Evolutionary conservation across 2,113 vertebrate genomes (phyloP), one percentile per base, ranked within the genome.

Genomic region (Dinomys branickii): DNA sequence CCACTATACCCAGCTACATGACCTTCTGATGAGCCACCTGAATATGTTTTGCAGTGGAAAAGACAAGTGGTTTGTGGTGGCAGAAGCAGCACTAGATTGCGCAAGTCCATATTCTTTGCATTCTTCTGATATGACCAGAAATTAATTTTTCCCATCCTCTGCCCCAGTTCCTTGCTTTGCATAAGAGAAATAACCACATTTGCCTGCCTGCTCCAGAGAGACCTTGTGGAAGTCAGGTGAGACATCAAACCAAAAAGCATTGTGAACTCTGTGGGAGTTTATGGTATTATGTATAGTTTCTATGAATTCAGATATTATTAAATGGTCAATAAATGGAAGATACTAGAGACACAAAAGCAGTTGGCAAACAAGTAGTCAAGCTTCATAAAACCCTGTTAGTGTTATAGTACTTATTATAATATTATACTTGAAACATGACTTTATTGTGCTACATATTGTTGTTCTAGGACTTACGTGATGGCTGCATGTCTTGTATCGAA

Each of bases 401-500:
- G 96, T 97, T 95, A 86, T 22, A 89, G 92, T 26, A 91, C 22
- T 44, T 33, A 47, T 3, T 12, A 28, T 38, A 77, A 65, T 12
- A 13, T 12, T 56, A 13, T 52, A 54, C 47, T 61, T 90, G 47
- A 61, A n/a, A 56, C 28, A 28, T 5, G 63, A 33, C n/a, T 56
- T 54, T 16, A 80, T 4, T 47, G 28, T 58, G 24, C 24, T 38
- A 20, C 16, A 16, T 35, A 10, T 86, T 97, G 82, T 63, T 24
- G 96, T 96, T 97, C 91, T 88, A 96, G 56, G 69, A 99, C 99
- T 99, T 98, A 99, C 99, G 77, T 98, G 99, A 98, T 99, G 99
- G 98, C 99, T 99, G 99, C 99, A 99, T 54, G 99, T 99, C 98
- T 98, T 99, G 98, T 99, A 99, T 44, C 99, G 99, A 98, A 99